Evolutionary conservation across 1,140 invertebrate genomes (phyloP).

Genomic region (Oscheius sp.): DNA sequence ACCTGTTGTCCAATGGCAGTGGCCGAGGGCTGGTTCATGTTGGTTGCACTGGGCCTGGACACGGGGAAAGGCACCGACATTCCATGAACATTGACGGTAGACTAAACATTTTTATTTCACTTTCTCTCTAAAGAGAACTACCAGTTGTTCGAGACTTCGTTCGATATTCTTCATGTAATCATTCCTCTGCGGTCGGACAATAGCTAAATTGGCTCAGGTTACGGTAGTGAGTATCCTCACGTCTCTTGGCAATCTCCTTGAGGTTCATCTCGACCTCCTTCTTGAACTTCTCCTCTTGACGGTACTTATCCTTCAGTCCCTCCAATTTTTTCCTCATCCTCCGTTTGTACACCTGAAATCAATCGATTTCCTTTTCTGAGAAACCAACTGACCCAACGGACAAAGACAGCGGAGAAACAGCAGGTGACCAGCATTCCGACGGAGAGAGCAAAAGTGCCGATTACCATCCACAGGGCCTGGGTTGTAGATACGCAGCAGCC

Average conservation of each 20-base stretch:
- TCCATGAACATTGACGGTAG: too few species aligned
- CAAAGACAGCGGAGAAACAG: not conserved
- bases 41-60: not conserved
- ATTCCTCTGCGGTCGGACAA: not conserved
- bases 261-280: not conserved
- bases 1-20: not conserved
- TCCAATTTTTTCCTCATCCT: not conserved
- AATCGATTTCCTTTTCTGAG: too few species aligned
- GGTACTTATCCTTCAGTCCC: not conserved
- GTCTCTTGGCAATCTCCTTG: not conserved
- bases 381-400: conserved; percentile 8
- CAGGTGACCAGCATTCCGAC: not conserved
- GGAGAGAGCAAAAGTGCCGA: not conserved
- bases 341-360: too few species aligned
- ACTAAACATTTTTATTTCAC: too few species aligned
- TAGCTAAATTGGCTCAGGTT: not conserved
- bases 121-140: not conserved
- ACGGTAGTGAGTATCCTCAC: not conserved
- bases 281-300: not conserved
- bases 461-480: not conserved
- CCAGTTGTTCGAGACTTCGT: not conserved
- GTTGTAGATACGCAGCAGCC: not conserved
- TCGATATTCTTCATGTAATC: not conserved
- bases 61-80: not conserved
- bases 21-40: not conserved